These are phyloP conservation scores for Lithobates sylvaticus DNA, from an alignment of 2,797 vertebrate species.

Conservation along the genomic window DNA sequence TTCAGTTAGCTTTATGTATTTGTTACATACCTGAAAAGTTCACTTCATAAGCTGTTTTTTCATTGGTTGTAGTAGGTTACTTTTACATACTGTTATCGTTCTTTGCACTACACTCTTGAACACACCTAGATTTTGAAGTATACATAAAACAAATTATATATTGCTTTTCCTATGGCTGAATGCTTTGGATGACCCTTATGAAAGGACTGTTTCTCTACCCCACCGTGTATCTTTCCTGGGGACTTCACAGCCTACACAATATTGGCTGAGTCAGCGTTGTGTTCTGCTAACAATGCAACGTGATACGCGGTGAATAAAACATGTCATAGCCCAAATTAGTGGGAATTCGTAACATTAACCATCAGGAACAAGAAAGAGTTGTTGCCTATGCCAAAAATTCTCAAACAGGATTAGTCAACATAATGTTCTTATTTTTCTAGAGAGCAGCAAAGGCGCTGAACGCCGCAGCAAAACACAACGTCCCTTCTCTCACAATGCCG, in stretches of 20 bases:
- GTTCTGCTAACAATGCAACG: slow-evolving; percentile 51
- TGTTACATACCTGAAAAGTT: too few species aligned
- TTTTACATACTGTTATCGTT: not conserved
- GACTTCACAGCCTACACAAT: slow-evolving; percentile 35
- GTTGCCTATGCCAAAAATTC: slow-evolving; percentile 30
- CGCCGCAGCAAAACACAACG: not conserved
- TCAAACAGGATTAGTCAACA: slow-evolving; percentile 47
- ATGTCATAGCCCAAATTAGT: slow-evolving; percentile 29
- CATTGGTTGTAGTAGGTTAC: not conserved
- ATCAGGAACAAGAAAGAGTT: slow-evolving; percentile 28
- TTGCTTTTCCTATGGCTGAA: not conserved
- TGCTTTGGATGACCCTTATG: not conserved
- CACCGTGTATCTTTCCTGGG: slow-evolving; percentile 31
- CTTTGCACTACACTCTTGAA: not conserved
- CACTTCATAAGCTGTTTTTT: not conserved
- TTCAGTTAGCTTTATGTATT: too few species aligned
- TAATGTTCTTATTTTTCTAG: slow-evolving; percentile 47
- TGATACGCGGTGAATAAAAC: slow-evolving; percentile 54
- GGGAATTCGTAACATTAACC: slow-evolving; percentile 37
- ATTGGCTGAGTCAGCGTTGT: slow-evolving; percentile 48
- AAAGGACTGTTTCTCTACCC: not conserved
- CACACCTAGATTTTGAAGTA: too few species aligned
- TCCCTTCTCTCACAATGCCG: slow-evolving; percentile 6
- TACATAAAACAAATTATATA: not conserved
- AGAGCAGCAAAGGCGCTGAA: not conserved